Percentiles rank a stretch among this genome's conserved stretches.
These are phyloP conservation scores for Azorinus chamasolen DNA, from an alignment of 2,888 invertebrate species.

Conservation along the genomic window DNA sequence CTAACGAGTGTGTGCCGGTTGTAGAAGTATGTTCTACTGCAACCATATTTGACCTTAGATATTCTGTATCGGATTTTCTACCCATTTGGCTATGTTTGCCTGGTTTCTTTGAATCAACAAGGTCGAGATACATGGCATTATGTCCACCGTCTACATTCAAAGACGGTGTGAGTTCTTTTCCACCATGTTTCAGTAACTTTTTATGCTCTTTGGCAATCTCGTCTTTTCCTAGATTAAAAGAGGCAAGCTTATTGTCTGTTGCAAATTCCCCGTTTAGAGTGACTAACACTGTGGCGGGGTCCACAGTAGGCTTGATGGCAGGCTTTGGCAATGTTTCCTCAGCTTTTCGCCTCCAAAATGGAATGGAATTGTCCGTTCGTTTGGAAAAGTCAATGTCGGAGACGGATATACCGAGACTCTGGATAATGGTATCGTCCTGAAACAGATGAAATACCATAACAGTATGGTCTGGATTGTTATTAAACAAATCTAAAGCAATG, in stretches of 20 bases:
- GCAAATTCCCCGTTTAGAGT: too few relatives aligned
- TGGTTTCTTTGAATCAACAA: too few relatives aligned
- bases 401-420: constrained; percentile 41
- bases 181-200: neutral
- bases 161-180: constrained; percentile 12
- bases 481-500: too few relatives aligned
- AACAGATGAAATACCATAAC: constrained; percentile 1
- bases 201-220: constrained; percentile 12
- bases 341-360: constrained; percentile 34
- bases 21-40: too few relatives aligned
- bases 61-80: too few relatives aligned
- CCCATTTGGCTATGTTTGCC: too few relatives aligned
- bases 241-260: too few relatives aligned
- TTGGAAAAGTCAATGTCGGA: constrained; percentile 46
- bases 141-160: too few relatives aligned
- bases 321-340: neutral
- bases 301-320: neutral
- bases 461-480: neutral
- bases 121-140: too few relatives aligned
- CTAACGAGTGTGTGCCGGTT: too few relatives aligned
- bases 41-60: too few relatives aligned
- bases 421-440: constrained; percentile 42
- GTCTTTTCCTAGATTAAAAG: constrained; percentile 13
- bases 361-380: constrained; percentile 8
- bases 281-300: too few relatives aligned